phyloP scores from a whole-genome alignment of 2,888 invertebrate genomes.

The Hipparchia semele region DNA sequence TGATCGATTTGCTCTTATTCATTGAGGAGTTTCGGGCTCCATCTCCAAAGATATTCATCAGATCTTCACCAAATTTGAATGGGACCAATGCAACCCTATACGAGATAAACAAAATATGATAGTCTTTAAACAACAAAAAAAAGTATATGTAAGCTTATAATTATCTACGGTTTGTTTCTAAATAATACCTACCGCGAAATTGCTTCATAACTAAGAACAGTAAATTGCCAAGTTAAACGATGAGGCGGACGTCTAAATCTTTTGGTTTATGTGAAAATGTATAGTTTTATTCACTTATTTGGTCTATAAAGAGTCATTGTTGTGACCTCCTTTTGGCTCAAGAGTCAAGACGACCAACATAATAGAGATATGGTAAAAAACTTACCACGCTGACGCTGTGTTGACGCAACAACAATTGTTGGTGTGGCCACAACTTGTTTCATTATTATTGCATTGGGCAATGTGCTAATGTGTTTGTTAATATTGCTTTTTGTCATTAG shows the following conservation, averaged over 20 bases:
- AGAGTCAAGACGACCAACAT: neutral
- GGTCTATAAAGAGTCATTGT: neutral
- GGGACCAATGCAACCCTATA: no score
- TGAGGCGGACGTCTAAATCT: neutral
- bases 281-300: no score
- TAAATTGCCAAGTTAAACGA: neutral
- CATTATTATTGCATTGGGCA: neutral
- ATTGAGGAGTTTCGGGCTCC: no score
- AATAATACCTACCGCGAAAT: no score
- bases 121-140: no score
- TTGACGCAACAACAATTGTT: neutral
- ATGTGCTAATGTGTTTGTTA: neutral
- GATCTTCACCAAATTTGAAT: no score
- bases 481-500: neutral
- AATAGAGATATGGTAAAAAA: neutral
- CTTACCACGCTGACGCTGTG: constrained; percentile 7
- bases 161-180: no score
- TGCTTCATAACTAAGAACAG: no score
- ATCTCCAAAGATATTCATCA: no score
- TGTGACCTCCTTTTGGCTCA: neutral
- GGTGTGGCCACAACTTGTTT: constrained; percentile 1
- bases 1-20: no score
- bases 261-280: neutral
- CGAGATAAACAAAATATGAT: no score
- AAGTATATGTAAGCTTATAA: no score